Evolutionary conservation across 2,888 invertebrate genomes (phyloP), one percentile per base, ranked within the genome.

Genomic region (Clistopyga incitator): DNA sequence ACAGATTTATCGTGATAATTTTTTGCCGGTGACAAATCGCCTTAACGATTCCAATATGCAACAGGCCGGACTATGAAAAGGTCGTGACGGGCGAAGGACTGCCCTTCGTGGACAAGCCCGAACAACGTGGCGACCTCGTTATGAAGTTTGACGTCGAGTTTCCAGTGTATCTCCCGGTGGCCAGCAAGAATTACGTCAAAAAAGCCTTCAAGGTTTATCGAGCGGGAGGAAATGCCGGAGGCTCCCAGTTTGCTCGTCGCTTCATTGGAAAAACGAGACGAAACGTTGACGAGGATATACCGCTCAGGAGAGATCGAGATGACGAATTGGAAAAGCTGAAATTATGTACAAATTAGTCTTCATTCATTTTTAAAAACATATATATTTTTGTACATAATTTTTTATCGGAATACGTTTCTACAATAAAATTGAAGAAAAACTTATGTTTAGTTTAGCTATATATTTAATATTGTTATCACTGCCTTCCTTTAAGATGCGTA

Each of bases 11-110:
- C 50, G 50, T n/a, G 13, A 18, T n/a, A 50, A 50, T 54, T 54
- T 23, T 54, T 54, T 10, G 25, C 25, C 54, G 23, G 23, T 38
- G 29, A 29, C 11, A 42, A 56, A 10, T 54, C 18, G 18, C 18
- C 52, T 54, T 50, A 50, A 50, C 34, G 34, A 61, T 61, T 61
- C 13, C n/a, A 64, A 50, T 23, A 20, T 38, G 15, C 83, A 77
- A 61, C 79, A 93, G 95, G 29, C 96, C 96, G 0, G 95, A 94
- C 1, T 97, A 96, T 88, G 95, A 95, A 84, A 97, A 97, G 92
- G 89, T 95, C 0, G 94, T 97, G 0, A 94, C 95, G 74, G 95
- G 95, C 8, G 97, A 97, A 93, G 97, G 97, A 0, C 94, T 97
- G 88, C 97, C 97, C 0, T 91, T 96, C 77, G 94, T 95, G 2